Conservation (phyloP, 2,797 vertebrate species). For the Sebastes taczanowskii region DNA sequence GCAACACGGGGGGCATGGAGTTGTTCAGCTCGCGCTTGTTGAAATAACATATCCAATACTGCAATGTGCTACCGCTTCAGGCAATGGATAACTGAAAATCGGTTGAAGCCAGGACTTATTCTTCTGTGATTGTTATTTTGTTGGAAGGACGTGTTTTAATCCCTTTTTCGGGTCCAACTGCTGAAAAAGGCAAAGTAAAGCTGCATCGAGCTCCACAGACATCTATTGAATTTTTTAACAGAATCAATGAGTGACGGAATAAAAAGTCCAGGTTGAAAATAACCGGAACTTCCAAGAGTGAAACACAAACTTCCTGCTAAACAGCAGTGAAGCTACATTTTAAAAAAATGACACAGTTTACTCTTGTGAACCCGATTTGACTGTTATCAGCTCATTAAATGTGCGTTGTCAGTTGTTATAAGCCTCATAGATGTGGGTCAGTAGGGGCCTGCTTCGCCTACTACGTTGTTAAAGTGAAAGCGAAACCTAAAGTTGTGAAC, state of each 20-base stretch:
- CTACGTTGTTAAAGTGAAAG: no score
- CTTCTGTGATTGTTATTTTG: slow-evolving; percentile 48
- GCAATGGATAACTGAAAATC: slow-evolving; percentile 59
- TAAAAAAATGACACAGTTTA: no score
- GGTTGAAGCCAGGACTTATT: slow-evolving; percentile 40
- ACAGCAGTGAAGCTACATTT: neutral
- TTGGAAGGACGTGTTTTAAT: slow-evolving; percentile 42
- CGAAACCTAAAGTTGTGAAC: no score
- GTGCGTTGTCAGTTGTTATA: no score
- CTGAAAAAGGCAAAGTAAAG: slow-evolving; percentile 26
- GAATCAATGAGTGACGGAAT: slow-evolving; percentile 14
- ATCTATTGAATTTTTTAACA: slow-evolving; percentile 23
- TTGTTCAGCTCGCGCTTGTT: slow-evolving; percentile 28
- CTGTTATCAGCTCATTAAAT: no score
- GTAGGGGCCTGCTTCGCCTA: no score
- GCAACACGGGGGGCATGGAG: slow-evolving; percentile 14
- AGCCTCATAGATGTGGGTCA: no score
- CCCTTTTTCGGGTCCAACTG: slow-evolving; percentile 13
- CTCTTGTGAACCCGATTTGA: no score
- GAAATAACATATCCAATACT: slow-evolving; percentile 47
- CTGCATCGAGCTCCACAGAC: neutral
- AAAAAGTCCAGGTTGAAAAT: neutral
- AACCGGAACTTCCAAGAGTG: neutral
- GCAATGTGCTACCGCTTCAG: slow-evolving; percentile 27
- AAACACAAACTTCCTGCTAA: neutral